Evolutionary conservation across 1,140 invertebrate species (phyloP), one percentile per base, ranked within the genome.

Genomic region (Lamellibrachia luymesi): DNA sequence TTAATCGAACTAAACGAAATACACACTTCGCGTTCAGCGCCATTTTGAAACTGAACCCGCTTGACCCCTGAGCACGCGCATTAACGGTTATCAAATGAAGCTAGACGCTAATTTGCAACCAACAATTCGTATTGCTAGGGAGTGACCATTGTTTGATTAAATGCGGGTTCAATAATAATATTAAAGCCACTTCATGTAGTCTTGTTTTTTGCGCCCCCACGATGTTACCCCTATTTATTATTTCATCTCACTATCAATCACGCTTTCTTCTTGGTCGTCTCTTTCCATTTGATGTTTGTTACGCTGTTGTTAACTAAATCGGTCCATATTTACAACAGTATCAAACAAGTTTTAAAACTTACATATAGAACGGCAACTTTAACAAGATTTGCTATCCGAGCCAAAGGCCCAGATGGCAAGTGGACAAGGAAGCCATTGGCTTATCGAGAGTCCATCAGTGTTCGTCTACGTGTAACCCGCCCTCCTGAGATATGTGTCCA

Each of bases 1-100:
- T 80, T 80, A 80, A 80, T 80, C 64, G 64, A 80, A 80, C 64
- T 80, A 80, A 80, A 80, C 64, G 64, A 80, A 80, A 80, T 22
- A 80, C 64, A 80, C 8, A 80, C 64, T 80, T 80, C 64, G 64
- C 64, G 64, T 80, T 80, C 64, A 80, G 64, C 64, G 64, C 64
- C 64, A 80, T 80, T 80, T 80, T 80, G 64, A 80, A 80, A 80
- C 64, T 80, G 64, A 80, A 80, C 64, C 64, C 64, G 64, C 64
- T 80, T 80, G 64, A 80, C 64, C 64, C 64, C 64, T 80, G 64
- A 80, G 64, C 64, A 80, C 64, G 64, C 64, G 64, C 64, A 80
- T 80, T 80, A 80, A 80, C 64, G 64, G 64, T 80, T 80, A 80
- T 80, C 1, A 80, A 80, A 80, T 80, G 17, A 80, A 80, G 64